Evolutionary conservation across 2,888 invertebrate species (phyloP).

Genomic region (Agapetus fuscipes): DNA sequence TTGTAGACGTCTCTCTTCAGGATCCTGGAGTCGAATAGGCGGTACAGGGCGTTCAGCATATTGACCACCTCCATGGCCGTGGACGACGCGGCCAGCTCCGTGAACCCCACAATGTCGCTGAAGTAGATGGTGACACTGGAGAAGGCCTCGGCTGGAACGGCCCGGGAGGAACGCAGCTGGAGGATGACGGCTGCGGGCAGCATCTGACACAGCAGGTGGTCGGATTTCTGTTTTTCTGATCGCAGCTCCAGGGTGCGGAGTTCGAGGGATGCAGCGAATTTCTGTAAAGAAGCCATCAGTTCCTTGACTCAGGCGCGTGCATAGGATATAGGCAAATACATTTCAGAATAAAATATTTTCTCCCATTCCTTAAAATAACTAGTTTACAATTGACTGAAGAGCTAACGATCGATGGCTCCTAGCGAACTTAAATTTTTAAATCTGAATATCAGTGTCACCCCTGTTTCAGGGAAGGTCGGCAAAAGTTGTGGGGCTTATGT

Average conservation of each 20-base stretch:
- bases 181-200: constrained; percentile 45
- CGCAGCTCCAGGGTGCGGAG: constrained; percentile 40
- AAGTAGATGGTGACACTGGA: constrained; percentile 62
- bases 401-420: no score
- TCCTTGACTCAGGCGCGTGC: no score
- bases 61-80: constrained; percentile 56
- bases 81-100: constrained; percentile 50
- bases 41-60: constrained; percentile 65
- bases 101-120: constrained; percentile 62
- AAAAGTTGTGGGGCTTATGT: no score
- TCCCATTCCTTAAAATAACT: no score
- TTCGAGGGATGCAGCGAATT: constrained; percentile 41
- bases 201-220: constrained; percentile 48
- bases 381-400: no score
- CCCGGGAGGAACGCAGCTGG: constrained; percentile 42
- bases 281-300: constrained; percentile 31
- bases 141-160: constrained; percentile 55
- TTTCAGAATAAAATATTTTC: no score
- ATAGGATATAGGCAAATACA: no score
- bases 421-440: no score
- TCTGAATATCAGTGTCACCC: no score
- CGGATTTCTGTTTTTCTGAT: constrained; percentile 48
- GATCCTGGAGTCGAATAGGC: constrained; percentile 60
- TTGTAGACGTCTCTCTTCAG: constrained; percentile 65
- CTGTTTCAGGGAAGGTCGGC: no score